These are phyloP conservation scores for Drosophila ezoana DNA, from an alignment of 2,888 invertebrate species.

Conservation along the genomic window DNA sequence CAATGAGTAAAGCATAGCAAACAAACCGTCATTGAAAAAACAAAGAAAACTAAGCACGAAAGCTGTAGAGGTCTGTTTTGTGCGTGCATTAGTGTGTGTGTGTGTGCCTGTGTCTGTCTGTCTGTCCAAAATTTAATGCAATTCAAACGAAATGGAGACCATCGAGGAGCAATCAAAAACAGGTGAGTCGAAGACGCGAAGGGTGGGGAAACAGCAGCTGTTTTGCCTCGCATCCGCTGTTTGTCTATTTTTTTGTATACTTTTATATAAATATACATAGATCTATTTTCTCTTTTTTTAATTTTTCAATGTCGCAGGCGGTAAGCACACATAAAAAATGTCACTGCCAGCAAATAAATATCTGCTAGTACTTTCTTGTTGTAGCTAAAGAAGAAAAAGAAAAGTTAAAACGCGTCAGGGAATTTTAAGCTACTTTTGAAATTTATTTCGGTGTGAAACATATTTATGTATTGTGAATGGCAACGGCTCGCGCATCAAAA, in stretches of 20 bases:
- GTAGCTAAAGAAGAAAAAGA: slow-evolving; percentile 54
- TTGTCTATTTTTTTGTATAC: slow-evolving; percentile 3
- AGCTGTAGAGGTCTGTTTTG: slow-evolving; percentile 31
- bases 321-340: slow-evolving; percentile 65
- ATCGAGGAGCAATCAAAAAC: slow-evolving; percentile 83
- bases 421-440: slow-evolving; percentile 65
- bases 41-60: slow-evolving; percentile 25
- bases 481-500: slow-evolving; percentile 15
- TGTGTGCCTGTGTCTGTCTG: slow-evolving; percentile 30
- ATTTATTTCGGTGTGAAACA: slow-evolving; percentile 62
- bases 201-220: slow-evolving; percentile 35
- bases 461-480: slow-evolving; percentile 50
- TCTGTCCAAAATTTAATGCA: slow-evolving; percentile 41
- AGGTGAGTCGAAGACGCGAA: slow-evolving; percentile 68
- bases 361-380: slow-evolving; percentile 35
- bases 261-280: slow-evolving; percentile 8
- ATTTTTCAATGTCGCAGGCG: slow-evolving; percentile 68
- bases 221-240: slow-evolving; percentile 29
- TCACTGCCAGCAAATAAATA: slow-evolving; percentile 69
- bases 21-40: slow-evolving; percentile 31
- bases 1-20: slow-evolving; percentile 51
- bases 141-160: slow-evolving; percentile 78
- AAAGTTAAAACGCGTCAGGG: slow-evolving; percentile 53
- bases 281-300: slow-evolving; percentile 21
- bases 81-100: slow-evolving; percentile 46